These are phyloP conservation scores for Poecile atricapillus DNA, from an alignment of 2,113 vertebrate genomes.

Conservation along the genomic window DNA sequence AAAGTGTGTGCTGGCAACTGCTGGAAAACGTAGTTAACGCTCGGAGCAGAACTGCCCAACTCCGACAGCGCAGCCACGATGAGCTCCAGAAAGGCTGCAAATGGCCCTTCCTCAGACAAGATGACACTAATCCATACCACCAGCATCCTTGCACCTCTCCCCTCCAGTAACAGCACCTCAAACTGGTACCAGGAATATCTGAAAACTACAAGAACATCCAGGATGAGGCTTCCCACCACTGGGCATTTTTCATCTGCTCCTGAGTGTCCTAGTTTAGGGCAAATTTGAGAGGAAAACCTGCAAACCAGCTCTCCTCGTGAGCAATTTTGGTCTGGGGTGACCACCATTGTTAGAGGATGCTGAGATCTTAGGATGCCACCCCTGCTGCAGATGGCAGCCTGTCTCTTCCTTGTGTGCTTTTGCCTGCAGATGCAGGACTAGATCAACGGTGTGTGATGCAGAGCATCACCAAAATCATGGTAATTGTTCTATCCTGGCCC, in stretches of 20 bases:
- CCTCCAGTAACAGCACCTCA: background rate
- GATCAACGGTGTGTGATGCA: accelerated
- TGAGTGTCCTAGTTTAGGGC: background rate
- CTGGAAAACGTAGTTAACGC: constrained; percentile 54
- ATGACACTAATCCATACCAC: background rate
- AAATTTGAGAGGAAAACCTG: background rate
- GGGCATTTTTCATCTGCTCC: background rate
- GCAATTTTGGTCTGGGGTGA: background rate
- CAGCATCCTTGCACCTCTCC: background rate
- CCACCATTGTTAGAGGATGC: accelerated
- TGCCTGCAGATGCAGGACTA: background rate
- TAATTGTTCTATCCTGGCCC: accelerated
- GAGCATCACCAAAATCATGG: background rate
- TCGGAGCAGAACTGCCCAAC: background rate
- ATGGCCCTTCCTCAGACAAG: background rate
- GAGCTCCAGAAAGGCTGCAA: background rate
- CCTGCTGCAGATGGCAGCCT: background rate
- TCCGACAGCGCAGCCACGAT: background rate
- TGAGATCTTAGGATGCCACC: background rate
- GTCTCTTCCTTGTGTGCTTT: background rate
- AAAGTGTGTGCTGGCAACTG: constrained; percentile 24
- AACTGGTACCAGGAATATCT: background rate
- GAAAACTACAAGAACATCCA: background rate
- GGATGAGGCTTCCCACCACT: background rate
- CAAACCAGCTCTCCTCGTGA: background rate